These are phyloP conservation scores for Spheniscus humboldti DNA, from an alignment of 2,797 vertebrate species.

Conservation along the genomic window DNA sequence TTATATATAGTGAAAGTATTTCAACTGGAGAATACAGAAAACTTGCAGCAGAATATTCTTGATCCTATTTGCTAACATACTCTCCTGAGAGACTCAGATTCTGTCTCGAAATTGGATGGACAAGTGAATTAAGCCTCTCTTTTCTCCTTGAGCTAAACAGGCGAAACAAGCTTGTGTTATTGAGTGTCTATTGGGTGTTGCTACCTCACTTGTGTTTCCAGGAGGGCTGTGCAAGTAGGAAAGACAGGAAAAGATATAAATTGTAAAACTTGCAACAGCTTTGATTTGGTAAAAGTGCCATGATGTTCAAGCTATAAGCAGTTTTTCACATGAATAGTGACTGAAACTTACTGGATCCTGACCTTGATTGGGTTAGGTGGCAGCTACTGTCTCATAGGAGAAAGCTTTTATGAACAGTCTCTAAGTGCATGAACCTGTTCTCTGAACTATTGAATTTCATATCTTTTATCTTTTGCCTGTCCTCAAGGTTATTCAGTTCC, in stretches of 20 bases:
- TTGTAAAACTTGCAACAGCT: neutral
- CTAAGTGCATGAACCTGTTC: neutral
- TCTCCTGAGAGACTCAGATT: neutral
- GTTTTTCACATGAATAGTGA: neutral
- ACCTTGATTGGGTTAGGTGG: neutral
- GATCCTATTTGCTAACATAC: neutral
- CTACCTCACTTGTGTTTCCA: neutral
- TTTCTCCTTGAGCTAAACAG: neutral
- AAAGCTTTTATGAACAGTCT: neutral
- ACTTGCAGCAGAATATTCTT: neutral
- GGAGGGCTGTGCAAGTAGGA: neutral
- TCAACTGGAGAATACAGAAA: neutral
- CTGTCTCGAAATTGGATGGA: neutral
- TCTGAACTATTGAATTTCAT: neutral
- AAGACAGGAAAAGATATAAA: neutral
- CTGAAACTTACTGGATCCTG: neutral
- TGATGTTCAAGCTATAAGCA: neutral
- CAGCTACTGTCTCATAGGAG: neutral
- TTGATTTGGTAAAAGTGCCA: neutral
- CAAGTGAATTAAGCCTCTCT: neutral
- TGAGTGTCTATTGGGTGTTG: neutral
- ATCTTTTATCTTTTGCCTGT: neutral
- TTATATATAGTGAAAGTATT: neutral
- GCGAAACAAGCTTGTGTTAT: neutral
- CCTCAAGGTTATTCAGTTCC: slow-evolving; percentile 22